Conservation (phyloP, 53 echinoderm and acorn worm genomes). For the Glandiceps talaboti region DNA sequence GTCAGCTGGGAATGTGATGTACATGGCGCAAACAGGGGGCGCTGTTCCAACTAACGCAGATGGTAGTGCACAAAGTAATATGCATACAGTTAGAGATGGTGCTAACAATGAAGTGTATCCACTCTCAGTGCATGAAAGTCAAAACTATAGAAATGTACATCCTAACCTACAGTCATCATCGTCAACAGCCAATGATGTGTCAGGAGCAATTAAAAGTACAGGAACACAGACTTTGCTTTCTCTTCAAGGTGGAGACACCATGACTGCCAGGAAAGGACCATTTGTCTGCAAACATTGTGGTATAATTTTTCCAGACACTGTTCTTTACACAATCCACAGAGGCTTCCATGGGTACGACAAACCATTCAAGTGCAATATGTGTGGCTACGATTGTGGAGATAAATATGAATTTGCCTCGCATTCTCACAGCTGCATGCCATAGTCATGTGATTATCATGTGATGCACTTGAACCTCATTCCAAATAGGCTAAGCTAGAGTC, state of each 20-base stretch:
- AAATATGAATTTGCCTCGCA: conserved; percentile 54
- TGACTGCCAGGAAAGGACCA: not conserved
- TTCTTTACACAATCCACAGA: conserved; percentile 37
- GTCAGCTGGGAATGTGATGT: not conserved
- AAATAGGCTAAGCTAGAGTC: too few species aligned
- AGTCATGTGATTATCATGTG: too few species aligned
- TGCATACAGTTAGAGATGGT: not conserved
- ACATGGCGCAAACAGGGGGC: not conserved
- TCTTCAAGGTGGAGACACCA: not conserved
- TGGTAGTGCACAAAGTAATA: not conserved
- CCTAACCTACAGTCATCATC: not conserved
- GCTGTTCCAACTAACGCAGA: not conserved
- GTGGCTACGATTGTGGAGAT: conserved; percentile 35
- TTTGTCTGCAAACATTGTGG: conserved; percentile 34
- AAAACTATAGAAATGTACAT: not conserved
- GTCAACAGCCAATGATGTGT: too few species aligned
- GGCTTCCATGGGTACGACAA: conserved; percentile 42
- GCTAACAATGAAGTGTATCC: not conserved
- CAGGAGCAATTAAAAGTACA: not conserved
- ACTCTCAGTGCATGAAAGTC: not conserved
- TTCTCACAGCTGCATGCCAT: conserved; percentile 31
- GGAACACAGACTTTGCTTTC: not conserved
- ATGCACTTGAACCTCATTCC: too few species aligned
- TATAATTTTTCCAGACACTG: conserved; percentile 37
- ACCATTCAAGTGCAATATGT: conserved; percentile 50